Evolutionary conservation across 2,888 invertebrate genomes (phyloP).

Genomic region (Chymomyza amoena): DNA sequence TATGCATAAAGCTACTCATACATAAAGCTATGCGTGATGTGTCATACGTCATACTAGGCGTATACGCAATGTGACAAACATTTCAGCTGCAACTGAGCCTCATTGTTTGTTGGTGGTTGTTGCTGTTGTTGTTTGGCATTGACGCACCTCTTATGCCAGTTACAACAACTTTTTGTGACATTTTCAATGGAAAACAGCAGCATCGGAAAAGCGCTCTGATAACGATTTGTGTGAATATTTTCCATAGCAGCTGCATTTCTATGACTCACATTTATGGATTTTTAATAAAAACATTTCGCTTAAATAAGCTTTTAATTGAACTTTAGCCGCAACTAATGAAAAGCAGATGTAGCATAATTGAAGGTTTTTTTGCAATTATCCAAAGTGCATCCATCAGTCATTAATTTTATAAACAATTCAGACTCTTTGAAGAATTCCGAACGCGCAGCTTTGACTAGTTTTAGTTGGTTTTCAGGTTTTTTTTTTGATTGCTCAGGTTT

Average conservation of each 20-base stretch:
- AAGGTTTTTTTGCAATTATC: not conserved
- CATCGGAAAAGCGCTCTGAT: not conserved
- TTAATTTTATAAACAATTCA: not conserved
- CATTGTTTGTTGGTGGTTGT: not conserved
- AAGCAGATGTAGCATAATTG: not conserved
- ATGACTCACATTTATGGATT: not conserved
- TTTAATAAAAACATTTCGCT: not conserved
- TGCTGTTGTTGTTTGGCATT: not conserved
- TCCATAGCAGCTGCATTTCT: not conserved
- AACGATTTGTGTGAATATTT: not conserved
- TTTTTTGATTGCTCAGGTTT: too few relatives aligned
- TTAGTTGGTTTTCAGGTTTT: too few relatives aligned
- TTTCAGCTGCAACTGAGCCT: not conserved
- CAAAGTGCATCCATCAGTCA: not conserved
- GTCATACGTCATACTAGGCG: slow-evolving; percentile 28
- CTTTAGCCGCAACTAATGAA: not conserved
- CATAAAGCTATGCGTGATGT: not conserved
- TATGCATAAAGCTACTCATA: not conserved
- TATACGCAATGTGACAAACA: slow-evolving; percentile 33
- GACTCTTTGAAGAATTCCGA: not conserved
- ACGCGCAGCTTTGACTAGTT: not conserved
- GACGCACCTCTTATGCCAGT: not conserved
- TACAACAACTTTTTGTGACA: not conserved
- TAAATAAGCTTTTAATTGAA: not conserved
- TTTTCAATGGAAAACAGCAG: not conserved